These are phyloP conservation scores for Alauda arvensis DNA, from an alignment of 2,797 vertebrate species.

Conservation along the genomic window DNA sequence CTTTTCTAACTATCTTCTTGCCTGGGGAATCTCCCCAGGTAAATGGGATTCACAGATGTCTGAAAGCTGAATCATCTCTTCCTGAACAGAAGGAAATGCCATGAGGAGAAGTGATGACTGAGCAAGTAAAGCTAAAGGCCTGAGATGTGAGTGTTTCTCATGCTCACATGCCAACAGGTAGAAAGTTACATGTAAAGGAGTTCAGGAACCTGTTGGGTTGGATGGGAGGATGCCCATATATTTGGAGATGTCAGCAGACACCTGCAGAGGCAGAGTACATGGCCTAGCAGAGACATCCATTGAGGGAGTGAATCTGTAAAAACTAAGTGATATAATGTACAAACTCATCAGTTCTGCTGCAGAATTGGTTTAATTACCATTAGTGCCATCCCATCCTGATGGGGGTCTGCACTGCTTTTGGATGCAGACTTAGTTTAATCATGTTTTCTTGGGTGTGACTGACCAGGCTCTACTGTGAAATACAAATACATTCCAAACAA, in stretches of 20 bases:
- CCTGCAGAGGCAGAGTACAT: background rate
- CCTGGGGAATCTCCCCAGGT: background rate
- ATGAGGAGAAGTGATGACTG: background rate
- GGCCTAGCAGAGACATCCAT: background rate
- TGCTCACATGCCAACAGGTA: background rate
- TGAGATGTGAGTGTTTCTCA: background rate
- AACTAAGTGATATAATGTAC: background rate
- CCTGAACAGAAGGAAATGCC: background rate
- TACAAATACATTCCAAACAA: background rate
- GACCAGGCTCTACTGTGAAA: background rate
- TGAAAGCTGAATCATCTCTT: background rate
- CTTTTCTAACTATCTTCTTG: background rate
- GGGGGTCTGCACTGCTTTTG: background rate
- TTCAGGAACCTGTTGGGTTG: background rate
- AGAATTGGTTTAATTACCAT: background rate
- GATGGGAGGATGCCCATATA: background rate
- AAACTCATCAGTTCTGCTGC: background rate
- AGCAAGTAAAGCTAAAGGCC: conserved; percentile 7
- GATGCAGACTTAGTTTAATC: background rate
- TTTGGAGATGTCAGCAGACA: background rate
- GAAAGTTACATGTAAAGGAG: background rate
- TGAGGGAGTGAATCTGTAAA: background rate
- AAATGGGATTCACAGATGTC: background rate
- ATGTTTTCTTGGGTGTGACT: background rate
- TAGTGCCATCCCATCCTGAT: background rate